phyloP scores from a whole-genome alignment of 2,888 invertebrate species.

The Clepsis dumicolana region DNA sequence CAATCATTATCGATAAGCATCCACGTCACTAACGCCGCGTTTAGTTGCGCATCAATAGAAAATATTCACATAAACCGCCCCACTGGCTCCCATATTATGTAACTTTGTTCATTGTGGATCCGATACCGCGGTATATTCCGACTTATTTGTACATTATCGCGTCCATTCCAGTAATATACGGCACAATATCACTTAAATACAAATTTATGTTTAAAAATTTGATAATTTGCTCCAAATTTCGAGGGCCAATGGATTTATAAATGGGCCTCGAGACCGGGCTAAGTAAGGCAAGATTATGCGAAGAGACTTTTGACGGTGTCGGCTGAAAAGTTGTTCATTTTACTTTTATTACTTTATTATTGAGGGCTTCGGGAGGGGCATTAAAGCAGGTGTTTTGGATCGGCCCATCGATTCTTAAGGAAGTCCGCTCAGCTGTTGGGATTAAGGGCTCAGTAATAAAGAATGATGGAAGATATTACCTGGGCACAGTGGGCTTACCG shows the following conservation, averaged over 20 bases:
- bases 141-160: constrained; percentile 40
- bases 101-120: constrained; percentile 41
- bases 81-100: constrained; percentile 38
- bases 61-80: constrained; percentile 43
- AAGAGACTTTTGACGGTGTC: constrained; percentile 25
- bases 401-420: constrained; percentile 4
- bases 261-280: constrained; percentile 9
- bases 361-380: constrained; percentile 15
- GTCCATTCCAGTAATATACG: constrained; percentile 29
- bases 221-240: constrained; percentile 27
- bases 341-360: constrained; percentile 35
- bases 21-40: constrained; percentile 32
- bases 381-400: constrained; percentile 18
- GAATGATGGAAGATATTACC: constrained; percentile 9
- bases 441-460: constrained; percentile 10
- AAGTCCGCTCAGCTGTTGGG: neutral
- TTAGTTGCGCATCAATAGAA: constrained; percentile 43
- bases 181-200: constrained; percentile 30
- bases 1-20: neutral
- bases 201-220: constrained; percentile 24
- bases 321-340: constrained; percentile 34
- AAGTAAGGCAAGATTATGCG: constrained; percentile 31
- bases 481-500: neutral
- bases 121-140: constrained; percentile 32
- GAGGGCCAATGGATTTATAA: constrained; percentile 26